Evolutionary conservation across 92 coral and sea anemone species (phyloP), one percentile per base, ranked within the genome.

Genomic region (Paramuricea clavata): DNA sequence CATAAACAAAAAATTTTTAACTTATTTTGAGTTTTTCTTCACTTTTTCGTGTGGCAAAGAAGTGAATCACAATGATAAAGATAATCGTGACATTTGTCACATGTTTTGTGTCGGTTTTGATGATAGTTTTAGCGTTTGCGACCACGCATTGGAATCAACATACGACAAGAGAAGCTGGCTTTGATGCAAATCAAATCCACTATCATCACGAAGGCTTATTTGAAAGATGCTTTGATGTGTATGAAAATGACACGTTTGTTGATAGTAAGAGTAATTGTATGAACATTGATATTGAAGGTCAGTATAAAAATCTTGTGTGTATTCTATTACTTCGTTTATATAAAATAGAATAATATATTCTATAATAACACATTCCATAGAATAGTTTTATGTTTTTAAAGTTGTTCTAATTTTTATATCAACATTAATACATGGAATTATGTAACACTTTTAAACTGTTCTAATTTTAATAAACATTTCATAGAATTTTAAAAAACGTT

Each of bases 81-180:
- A 93, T 94, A 31, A 85, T 94, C 6, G 90, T 95, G 57, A 92
- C 94, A 32, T 94, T 92, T 61, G 89, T 94, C 36, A 87, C 93
- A 68, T 89, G 92, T 74, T 74, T 94, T 47, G 89, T 89, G 86
- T 93, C 98, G n/a, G 81, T 95, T 78, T 70, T 93, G 83, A 83
- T 95, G 93, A 91, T 93, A 28, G 83, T 92, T 87, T 83, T 95
- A 87, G 94, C 98, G n/a, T 69, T 95, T 12, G 95, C 93, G 47
- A 95, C 96, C 11, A 93, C 94, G 62, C 92, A 91, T 56, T 95
- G 96, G 98, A 72, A 72, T 19, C 86, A 86, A 50, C 94, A 90
- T 35, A 76, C 65, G 13, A 94, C 90, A 9, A 90, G 92, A 12
- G 57, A 82, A 17, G 85, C 93, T 6, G 91, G 89, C 0, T 79